Percentiles rank a stretch among this genome's conserved stretches.
Conservation (phyloP, 2,888 invertebrate species). For the Hipparchia sbordonii region DNA sequence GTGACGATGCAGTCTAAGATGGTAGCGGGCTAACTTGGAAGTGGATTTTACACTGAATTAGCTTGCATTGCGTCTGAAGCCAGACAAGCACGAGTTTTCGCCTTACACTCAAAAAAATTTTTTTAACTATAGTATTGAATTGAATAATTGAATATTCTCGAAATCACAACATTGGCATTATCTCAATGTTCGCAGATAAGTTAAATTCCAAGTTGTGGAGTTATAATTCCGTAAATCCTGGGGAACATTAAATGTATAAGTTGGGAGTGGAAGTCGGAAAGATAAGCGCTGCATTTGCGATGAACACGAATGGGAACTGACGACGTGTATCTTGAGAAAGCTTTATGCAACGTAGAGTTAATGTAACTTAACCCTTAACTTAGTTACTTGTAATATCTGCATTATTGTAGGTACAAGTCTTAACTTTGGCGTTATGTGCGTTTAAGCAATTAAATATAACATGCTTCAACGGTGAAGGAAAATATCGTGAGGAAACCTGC, state of each 20-base stretch:
- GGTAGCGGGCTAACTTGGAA: too few species aligned
- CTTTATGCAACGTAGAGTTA: constrained; percentile 19
- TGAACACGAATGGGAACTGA: constrained; percentile 35
- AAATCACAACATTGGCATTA: constrained; percentile 14
- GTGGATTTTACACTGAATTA: too few species aligned
- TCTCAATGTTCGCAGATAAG: constrained; percentile 17
- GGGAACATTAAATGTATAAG: constrained; percentile 43
- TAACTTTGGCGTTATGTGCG: too few species aligned
- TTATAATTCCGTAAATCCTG: constrained; percentile 44
- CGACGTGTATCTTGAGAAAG: constrained; percentile 34
- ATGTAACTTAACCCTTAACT: neutral
- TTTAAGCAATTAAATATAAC: too few species aligned
- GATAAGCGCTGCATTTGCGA: constrained; percentile 43
- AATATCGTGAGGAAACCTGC: too few species aligned
- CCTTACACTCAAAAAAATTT: neutral
- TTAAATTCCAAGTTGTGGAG: constrained; percentile 35
- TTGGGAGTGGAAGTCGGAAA: constrained; percentile 41
- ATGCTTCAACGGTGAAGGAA: too few species aligned
- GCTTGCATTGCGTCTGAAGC: too few species aligned
- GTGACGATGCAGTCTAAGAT: too few species aligned
- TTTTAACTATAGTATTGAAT: neutral
- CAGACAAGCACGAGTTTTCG: too few species aligned
- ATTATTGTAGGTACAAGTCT: too few species aligned
- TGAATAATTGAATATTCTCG: constrained; percentile 2
- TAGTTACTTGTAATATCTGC: too few species aligned